Evolutionary conservation across 2,888 invertebrate species (phyloP).

Genomic region (Listrodromus nycthemerus): DNA sequence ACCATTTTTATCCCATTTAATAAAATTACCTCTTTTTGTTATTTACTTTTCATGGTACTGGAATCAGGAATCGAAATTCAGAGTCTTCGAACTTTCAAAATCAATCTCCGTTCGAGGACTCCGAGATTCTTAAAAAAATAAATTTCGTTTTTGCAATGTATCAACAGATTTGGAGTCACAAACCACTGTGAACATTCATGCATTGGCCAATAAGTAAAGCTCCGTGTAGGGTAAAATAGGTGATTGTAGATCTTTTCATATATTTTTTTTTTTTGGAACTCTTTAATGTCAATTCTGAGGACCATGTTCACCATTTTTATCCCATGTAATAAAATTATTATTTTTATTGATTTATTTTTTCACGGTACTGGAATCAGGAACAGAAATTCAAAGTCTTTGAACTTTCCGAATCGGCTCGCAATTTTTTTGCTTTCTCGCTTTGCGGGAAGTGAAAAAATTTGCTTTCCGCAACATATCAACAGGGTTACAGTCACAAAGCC

Average conservation of each 20-base stretch:
- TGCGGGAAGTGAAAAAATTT: too few relatives aligned
- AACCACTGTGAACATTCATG: constrained; percentile 83
- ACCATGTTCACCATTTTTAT: too few relatives aligned
- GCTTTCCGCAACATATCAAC: not conserved
- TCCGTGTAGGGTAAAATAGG: constrained; percentile 67
- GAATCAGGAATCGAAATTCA: constrained; percentile 14
- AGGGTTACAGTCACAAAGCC: not conserved
- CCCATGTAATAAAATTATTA: not conserved
- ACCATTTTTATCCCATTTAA: too few relatives aligned
- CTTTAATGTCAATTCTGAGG: too few relatives aligned
- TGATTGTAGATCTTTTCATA: not conserved
- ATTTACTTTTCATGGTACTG: constrained; percentile 10
- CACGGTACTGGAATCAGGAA: constrained; percentile 27
- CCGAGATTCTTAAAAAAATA: too few relatives aligned
- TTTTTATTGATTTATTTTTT: not conserved
- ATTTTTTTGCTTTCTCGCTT: too few relatives aligned
- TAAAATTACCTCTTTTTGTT: constrained; percentile 3
- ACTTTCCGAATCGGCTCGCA: not conserved
- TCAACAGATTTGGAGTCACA: too few relatives aligned
- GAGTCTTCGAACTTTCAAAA: not conserved
- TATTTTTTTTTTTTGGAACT: not conserved
- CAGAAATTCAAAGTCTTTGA: not conserved
- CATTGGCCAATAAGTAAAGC: constrained; percentile 80
- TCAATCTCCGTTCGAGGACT: not conserved
- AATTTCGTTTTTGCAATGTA: too few relatives aligned